A percentile compares a stretch with the other conserved stretches of the same genome.
phyloP scores from a whole-genome alignment of 2,113 vertebrate species.

The Odontophorus gujanensis region DNA sequence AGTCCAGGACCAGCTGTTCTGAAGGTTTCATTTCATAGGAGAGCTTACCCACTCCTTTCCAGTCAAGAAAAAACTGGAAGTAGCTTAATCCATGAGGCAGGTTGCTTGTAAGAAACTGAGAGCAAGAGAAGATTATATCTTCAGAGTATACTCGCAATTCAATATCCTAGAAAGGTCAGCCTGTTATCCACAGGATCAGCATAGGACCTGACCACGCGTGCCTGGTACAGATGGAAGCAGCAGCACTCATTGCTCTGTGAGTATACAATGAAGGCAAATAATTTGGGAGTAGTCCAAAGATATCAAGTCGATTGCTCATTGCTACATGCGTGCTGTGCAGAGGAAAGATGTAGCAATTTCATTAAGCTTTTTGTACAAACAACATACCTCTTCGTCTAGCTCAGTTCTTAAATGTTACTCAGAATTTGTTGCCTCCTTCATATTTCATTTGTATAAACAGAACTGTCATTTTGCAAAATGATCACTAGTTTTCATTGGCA shows the following conservation, averaged over 20 bases:
- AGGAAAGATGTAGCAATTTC: slow-evolving; percentile 26
- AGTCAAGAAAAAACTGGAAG: background rate
- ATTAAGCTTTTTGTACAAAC: slow-evolving; percentile 25
- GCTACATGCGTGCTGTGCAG: background rate
- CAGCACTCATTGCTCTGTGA: background rate
- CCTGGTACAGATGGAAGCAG: background rate
- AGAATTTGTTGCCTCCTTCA: background rate
- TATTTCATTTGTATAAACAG: background rate
- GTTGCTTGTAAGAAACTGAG: background rate
- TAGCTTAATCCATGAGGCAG: background rate
- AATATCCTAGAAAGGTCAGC: background rate
- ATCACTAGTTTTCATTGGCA: background rate
- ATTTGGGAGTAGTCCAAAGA: slow-evolving; percentile 29
- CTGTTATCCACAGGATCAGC: background rate
- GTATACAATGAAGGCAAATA: background rate
- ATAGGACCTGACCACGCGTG: background rate
- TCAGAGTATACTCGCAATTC: background rate
- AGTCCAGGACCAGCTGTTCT: background rate
- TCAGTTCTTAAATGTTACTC: background rate
- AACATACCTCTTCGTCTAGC: background rate
- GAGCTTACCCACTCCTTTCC: background rate
- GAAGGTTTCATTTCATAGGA: background rate
- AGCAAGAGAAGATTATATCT: background rate
- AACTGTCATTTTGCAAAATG: background rate
- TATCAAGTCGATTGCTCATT: slow-evolving; percentile 16